phyloP scores from a whole-genome alignment of 2,888 invertebrate species.

The Drosophila niveifrons region DNA sequence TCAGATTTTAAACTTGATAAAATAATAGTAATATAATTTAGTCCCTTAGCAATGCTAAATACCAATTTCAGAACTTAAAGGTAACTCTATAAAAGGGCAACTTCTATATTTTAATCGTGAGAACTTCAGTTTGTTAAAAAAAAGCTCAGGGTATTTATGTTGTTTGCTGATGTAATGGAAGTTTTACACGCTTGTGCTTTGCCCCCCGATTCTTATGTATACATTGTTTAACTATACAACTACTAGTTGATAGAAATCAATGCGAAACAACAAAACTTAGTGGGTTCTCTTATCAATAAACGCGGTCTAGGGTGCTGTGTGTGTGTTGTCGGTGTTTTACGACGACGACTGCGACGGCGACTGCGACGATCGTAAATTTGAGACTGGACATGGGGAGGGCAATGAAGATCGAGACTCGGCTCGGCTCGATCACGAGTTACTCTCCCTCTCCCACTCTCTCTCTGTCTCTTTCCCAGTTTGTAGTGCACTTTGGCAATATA shows the following conservation, averaged over 20 bases:
- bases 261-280: slow-evolving; percentile 26
- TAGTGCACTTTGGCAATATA: slow-evolving; percentile 17
- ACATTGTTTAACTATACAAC: too few species aligned
- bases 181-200: slow-evolving; percentile 29
- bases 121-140: too few species aligned
- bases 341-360: slow-evolving; percentile 31
- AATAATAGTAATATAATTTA: too few species aligned
- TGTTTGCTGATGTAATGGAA: slow-evolving; percentile 35
- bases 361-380: slow-evolving; percentile 2
- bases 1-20: too few species aligned
- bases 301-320: slow-evolving; percentile 1
- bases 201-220: slow-evolving; percentile 9
- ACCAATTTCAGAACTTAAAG: too few species aligned
- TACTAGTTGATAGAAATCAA: slow-evolving; percentile 20
- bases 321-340: not conserved
- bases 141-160: slow-evolving; percentile 18
- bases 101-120: too few species aligned
- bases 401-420: slow-evolving; percentile 5
- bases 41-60: too few species aligned
- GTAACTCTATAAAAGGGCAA: too few species aligned
- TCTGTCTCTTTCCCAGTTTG: not conserved
- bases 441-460: not conserved
- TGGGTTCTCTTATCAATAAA: slow-evolving; percentile 44
- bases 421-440: slow-evolving; percentile 45
- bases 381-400: not conserved